Percentiles rank a stretch among this genome's conserved stretches.
phyloP scores from a whole-genome alignment of 2,797 vertebrate species.

The Halcyon smyrnensis region DNA sequence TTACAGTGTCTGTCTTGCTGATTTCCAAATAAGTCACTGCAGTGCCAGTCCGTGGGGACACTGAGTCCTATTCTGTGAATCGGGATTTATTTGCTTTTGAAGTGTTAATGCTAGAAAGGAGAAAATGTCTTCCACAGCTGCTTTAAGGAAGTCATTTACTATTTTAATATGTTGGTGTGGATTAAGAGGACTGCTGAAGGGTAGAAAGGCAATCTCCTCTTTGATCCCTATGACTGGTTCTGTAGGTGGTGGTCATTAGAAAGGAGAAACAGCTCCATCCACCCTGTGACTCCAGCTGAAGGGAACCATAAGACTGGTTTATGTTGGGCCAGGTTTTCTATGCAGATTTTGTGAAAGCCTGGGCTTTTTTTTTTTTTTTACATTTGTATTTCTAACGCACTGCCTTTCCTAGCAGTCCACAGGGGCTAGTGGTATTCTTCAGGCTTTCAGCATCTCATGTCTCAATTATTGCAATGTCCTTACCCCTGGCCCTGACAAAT shows the following conservation, averaged over 20 bases:
- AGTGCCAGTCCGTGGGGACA: background rate
- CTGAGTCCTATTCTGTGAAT: background rate
- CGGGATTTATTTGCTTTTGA: conserved; percentile 53
- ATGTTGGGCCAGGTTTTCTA: background rate
- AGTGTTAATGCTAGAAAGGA: background rate
- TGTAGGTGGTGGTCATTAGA: background rate
- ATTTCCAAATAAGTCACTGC: background rate
- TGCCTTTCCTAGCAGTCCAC: background rate
- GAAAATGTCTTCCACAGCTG: background rate
- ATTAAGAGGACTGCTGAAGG: conserved; percentile 30
- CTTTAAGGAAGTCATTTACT: background rate
- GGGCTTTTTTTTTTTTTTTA: background rate
- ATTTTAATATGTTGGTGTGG: background rate
- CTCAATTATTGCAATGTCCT: background rate
- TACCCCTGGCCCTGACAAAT: background rate
- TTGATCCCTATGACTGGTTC: background rate
- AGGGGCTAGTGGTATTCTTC: background rate
- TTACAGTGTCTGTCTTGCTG: background rate
- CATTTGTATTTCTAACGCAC: background rate
- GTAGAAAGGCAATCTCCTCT: background rate
- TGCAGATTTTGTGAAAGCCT: background rate
- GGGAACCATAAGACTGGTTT: background rate
- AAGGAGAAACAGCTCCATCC: background rate
- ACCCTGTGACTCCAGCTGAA: background rate
- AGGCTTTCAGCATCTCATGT: background rate